Percentiles rank a stretch among this genome's conserved stretches.
Evolutionary conservation across 1,140 invertebrate genomes (phyloP).

Genomic region (Centruroides sculpturatus): DNA sequence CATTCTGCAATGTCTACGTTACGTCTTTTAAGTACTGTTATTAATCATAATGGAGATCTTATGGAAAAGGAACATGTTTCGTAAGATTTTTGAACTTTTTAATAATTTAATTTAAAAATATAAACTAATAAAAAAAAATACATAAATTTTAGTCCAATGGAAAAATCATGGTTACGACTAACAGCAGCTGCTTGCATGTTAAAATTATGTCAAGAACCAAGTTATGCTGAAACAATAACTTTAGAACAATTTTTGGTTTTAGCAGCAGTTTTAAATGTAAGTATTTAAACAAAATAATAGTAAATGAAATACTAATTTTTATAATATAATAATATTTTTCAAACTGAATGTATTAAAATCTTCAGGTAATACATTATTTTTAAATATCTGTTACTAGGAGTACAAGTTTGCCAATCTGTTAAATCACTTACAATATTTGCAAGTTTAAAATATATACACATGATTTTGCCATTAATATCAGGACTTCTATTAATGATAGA

Average conservation of each 20-base stretch:
- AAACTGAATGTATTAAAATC: no score
- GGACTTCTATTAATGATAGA: no score
- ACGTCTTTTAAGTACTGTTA: slow-evolving; percentile 75
- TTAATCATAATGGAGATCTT: slow-evolving; percentile 76
- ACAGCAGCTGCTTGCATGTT: slow-evolving; percentile 88
- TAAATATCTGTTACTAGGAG: no score
- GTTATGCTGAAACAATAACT: slow-evolving; percentile 83
- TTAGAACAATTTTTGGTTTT: slow-evolving; percentile 89
- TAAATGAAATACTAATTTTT: no score
- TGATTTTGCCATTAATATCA: no score
- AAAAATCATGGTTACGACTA: slow-evolving; percentile 81
- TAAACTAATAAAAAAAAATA: background rate
- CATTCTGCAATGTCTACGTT: slow-evolving; percentile 45
- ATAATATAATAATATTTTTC: no score
- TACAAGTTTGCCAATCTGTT: no score
- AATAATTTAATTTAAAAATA: background rate
- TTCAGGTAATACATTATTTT: no score
- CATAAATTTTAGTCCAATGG: slow-evolving; percentile 29
- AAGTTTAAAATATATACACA: no score
- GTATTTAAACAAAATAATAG: slow-evolving; percentile 21
- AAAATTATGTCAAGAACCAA: slow-evolving; percentile 45
- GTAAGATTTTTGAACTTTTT: slow-evolving; percentile 4
- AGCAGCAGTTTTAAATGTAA: slow-evolving; percentile 72
- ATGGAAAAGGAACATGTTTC: slow-evolving; percentile 39
- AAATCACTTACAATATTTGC: no score